These are phyloP conservation scores for Perodicticus potto DNA, from an alignment of 2,797 vertebrate genomes.

Conservation along the genomic window DNA sequence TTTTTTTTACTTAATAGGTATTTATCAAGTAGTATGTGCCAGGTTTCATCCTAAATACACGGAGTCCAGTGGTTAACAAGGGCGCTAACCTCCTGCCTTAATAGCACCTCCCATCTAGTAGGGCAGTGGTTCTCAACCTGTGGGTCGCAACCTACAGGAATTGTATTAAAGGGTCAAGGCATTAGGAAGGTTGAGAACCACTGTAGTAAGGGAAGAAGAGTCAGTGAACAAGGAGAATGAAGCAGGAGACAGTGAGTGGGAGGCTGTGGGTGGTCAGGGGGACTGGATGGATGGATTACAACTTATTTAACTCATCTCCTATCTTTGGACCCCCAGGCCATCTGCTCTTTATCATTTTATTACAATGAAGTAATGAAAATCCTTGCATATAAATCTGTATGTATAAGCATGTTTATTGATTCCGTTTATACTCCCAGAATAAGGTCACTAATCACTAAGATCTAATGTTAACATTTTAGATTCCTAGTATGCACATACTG, in stretches of 20 bases:
- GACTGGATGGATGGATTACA: background rate
- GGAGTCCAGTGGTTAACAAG: background rate
- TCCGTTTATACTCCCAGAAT: slow-evolving; percentile 1
- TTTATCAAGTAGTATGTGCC: background rate
- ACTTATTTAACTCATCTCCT: slow-evolving; percentile 14
- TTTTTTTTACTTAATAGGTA: background rate
- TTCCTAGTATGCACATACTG: background rate
- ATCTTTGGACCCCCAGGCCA: background rate
- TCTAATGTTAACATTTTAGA: background rate
- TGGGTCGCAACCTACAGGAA: too few species aligned
- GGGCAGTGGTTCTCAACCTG: too few species aligned
- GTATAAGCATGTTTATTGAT: background rate
- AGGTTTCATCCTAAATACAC: background rate
- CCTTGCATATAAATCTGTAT: background rate
- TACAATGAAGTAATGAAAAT: background rate
- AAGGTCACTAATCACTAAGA: background rate
- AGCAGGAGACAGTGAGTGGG: background rate
- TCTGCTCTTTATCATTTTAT: slow-evolving; percentile 40
- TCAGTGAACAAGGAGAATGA: background rate
- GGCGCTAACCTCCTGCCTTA: background rate
- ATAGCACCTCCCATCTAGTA: background rate
- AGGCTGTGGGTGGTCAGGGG: background rate
- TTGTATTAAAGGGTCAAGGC: too few species aligned
- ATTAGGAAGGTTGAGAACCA: too few species aligned
- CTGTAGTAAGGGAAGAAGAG: background rate